Base-by-base conservation (phyloP, 2,113 vertebrate genomes). In the Paracanthobrama guichenoti region DNA sequence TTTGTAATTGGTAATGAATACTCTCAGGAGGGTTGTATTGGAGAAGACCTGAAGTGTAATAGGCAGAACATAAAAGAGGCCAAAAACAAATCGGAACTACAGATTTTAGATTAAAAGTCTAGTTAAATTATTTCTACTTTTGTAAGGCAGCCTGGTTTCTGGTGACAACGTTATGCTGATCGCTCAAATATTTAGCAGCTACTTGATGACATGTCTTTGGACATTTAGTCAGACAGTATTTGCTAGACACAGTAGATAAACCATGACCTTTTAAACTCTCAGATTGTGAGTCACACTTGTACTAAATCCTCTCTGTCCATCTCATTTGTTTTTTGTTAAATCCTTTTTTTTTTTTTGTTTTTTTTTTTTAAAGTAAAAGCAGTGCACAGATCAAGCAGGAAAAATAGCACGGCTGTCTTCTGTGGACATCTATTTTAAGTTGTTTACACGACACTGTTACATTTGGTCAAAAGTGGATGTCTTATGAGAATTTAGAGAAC, bases 371-470 rank as follows among this genome's bases (percentile, higher is more conserved):
- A n/a, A 69, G 26, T 44, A 35, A 79, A 64, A 28, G 55, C 74
- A 72, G 74, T 71, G 69, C 48, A 59, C 31, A 39, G 46, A 85
- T 42, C 31, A 72, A 10, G 59, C 62, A 77, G 46, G 53, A 67
- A 66, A 78, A 60, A 60, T 50, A 77, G 24, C 62, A 24, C 53
- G 77, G 69, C 67, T 84, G 73, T 76, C 72, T 79, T 76, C 72
- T 79, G 55, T 13, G 20, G 44, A 76, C 57, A 67, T 84, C 76
- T 84, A 87, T 88, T 88, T 85, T 82, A 4, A 64, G 66, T 22
- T 85, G 83, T 89, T 88, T 85, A 77, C 71, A 79, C 71, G 80
- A 50, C 62, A 55, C 39, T 74, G 69, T 87, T 88, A 76, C 66
- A 75, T 79, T 82, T 81, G 79, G 39, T 48, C 53, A 59, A 81